Evolutionary conservation across 1,140 invertebrate genomes (phyloP), one percentile per base, ranked within the genome.

Genomic region (Hormaphis cornu): DNA sequence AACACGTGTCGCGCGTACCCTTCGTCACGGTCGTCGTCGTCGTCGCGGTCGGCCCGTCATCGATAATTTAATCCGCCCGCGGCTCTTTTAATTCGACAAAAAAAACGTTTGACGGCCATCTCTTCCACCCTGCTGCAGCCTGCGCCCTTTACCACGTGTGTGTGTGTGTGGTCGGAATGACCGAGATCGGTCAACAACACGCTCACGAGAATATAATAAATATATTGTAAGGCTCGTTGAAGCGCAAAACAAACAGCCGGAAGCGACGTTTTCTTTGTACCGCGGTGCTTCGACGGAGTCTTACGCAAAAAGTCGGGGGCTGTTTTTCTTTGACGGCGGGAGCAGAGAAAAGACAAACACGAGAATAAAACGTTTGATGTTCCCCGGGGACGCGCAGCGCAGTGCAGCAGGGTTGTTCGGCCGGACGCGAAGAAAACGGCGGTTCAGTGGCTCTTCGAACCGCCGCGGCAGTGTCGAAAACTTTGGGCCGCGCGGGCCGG

Each of bases 231-330:
- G 40, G 61, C 44, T 66, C 24, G 33, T 66, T 48, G 61, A 48
- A 48, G 61, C 61, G 61, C 61, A 66, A 66, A 66, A 66, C 61
- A 48, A 66, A 66, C 44, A 44, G 42, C 61, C 61, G 28, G 61
- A 48, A 66, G 61, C 61, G n/a, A n/a, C 12, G 61, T 50, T 66
- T 66, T 66, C 59, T 66, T 28, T 66, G 16, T 18, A 46, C 40
- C 20, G 40, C 44, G 18, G 52, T 40, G 37, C 46, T 37, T 26
- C n/a, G n/a, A n/a, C n/a, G n/a, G 69, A 66, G 69, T 63, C n/a
- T n/a, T n/a, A n/a, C n/a, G n/a, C n/a, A n/a, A 58, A 63, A 52
- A 56, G 35, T 40, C 46, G 70, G 35, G 33, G 42, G 26, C 37
- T 18, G n/a, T 35, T 26, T 18, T 22, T 37, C 33, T 66, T 16